Base-by-base conservation (phyloP, 1,140 invertebrate species). In the Listronotus bonariensis region DNA sequence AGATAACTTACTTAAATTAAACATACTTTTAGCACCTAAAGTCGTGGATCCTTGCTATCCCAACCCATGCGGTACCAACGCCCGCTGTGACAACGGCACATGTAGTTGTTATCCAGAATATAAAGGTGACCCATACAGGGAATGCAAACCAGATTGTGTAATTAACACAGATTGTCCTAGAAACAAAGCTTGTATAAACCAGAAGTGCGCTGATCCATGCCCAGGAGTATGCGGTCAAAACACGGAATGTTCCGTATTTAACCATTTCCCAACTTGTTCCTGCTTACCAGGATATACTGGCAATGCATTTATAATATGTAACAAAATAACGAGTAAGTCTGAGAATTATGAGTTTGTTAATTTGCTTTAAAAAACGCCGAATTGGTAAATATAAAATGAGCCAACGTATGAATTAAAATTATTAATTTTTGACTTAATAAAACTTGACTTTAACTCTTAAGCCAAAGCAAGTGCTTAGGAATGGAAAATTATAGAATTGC, bases 171-270 rank as follows among this genome's bases (percentile, higher is more conserved):
- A 92, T 53, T 93, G 91, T 74, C 68, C 84, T 1, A 80, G 81
- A 34, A 80, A 86, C 68, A 84, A 82, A 65, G 87, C 89, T 45
- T 91, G 89, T 60, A 80, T 89, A 43, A 82, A 85, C 71, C 84
- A 84, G 68, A 89, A 87, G 74, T 92, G 90, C 74, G 78, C 79
- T 34, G 88, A 92, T 78, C 91, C 91, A 17, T 92, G 90, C 73
- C 83, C 84, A 6, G 89, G 89, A 36, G 84, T 87, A 7, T 93
- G 91, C 75, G 90, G 89, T 11, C 76, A 85, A 10, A 84, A 85
- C 67, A 89, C 91, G 2, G 80, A 85, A 53, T 93, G 92, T 72
- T 82, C 82, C 20, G 87, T 89, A 8, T 80, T 86, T 7, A 87
- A 86, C 73, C 90, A 92, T 72, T 83, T 87, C 4, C 87, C 90